These are phyloP conservation scores for Cheilosia impressa DNA, from an alignment of 2,888 invertebrate genomes.

Conservation along the genomic window DNA sequence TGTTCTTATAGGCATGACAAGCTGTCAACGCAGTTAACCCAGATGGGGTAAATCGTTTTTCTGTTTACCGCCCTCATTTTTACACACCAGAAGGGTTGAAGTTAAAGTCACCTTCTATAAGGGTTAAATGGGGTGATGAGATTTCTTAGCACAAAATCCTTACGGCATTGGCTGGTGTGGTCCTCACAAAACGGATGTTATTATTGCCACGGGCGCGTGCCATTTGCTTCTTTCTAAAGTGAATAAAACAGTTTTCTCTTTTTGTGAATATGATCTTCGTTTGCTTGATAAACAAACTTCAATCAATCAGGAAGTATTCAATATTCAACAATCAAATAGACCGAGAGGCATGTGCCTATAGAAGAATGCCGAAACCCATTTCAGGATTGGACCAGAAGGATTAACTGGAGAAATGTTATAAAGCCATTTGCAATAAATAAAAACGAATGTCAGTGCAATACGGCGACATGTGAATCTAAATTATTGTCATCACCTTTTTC, in stretches of 20 bases:
- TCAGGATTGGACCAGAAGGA: conserved; percentile 41
- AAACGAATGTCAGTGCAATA: conserved; percentile 76
- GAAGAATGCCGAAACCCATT: not conserved
- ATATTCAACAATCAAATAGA: conserved; percentile 76
- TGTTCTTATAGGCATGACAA: conserved; percentile 59
- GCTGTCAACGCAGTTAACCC: conserved; percentile 61
- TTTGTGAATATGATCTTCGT: conserved; percentile 47
- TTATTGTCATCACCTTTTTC: conserved; percentile 74
- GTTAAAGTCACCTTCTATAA: conserved; percentile 45
- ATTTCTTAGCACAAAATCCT: conserved; percentile 60
- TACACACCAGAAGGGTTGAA: conserved; percentile 57
- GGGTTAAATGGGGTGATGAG: conserved; percentile 60
- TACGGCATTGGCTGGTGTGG: conserved; percentile 63
- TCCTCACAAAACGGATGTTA: conserved; percentile 75
- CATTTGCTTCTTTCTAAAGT: conserved; percentile 54
- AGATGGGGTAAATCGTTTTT: conserved; percentile 68
- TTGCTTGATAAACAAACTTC: conserved; percentile 70
- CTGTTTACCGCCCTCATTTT: conserved; percentile 24
- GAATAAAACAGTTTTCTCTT: conserved; percentile 31
- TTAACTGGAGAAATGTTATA: conserved; percentile 48
- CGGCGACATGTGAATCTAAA: conserved; percentile 76
- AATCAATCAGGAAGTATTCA: conserved; percentile 77
- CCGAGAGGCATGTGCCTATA: conserved; percentile 48
- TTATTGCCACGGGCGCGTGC: conserved; percentile 77
- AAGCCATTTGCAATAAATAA: conserved; percentile 75